These are phyloP conservation scores for Neuroterus valhalla DNA, from an alignment of 1,140 invertebrate genomes.

Conservation along the genomic window DNA sequence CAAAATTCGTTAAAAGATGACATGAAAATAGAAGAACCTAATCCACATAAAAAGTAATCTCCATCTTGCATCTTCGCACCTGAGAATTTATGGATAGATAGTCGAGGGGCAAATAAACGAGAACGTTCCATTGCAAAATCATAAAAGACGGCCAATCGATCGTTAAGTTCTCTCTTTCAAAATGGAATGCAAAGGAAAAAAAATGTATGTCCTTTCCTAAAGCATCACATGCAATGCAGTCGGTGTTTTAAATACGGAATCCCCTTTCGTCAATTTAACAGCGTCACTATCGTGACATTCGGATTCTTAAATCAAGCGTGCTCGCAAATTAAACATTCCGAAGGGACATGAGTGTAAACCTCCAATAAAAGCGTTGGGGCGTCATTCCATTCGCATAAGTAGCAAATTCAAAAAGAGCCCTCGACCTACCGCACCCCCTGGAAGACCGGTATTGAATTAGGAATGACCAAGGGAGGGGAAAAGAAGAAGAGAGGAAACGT, in stretches of 20 bases:
- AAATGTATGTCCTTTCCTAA: background rate
- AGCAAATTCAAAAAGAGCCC: constrained; percentile 24
- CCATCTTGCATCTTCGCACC: too few relatives aligned
- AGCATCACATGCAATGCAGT: background rate
- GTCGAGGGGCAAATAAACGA: background rate
- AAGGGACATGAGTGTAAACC: constrained; percentile 32
- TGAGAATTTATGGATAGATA: too few relatives aligned
- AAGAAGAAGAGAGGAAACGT: constrained; percentile 5
- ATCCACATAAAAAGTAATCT: too few relatives aligned
- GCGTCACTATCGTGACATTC: constrained; percentile 15
- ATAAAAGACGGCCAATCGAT: background rate
- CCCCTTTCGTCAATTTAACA: constrained; percentile 12
- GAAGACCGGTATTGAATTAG: constrained; percentile 15
- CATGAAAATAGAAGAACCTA: too few relatives aligned
- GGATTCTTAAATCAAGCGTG: constrained; percentile 29
- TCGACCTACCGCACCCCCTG: constrained; percentile 26
- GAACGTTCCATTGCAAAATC: background rate
- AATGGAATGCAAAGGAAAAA: background rate
- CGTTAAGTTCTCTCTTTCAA: background rate
- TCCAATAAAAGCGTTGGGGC: constrained; percentile 37
- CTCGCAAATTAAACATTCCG: constrained; percentile 20
- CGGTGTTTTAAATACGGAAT: background rate
- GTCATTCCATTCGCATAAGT: constrained; percentile 35
- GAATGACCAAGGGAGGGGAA: background rate
- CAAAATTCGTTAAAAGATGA: too few relatives aligned